These are phyloP conservation scores for Thecocarcelia acutangulata DNA, from an alignment of 2,888 invertebrate genomes.

Conservation along the genomic window DNA sequence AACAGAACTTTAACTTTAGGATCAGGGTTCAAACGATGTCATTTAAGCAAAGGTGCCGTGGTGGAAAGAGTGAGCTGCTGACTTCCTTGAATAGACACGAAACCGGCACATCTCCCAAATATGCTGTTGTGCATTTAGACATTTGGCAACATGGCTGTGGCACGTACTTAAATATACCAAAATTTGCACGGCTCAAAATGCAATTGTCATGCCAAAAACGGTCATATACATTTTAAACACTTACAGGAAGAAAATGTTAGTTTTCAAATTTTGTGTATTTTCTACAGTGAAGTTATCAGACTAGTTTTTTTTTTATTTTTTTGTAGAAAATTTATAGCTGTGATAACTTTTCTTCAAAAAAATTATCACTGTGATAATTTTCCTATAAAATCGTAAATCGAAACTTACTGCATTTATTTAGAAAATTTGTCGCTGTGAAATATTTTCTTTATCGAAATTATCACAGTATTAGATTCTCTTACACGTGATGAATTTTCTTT, in stretches of 20 bases:
- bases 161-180: slow-evolving; percentile 45
- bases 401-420: too few species aligned
- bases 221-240: background rate
- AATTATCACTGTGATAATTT: background rate
- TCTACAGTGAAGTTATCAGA: too few species aligned
- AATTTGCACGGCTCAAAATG: slow-evolving; percentile 42
- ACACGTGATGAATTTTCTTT: background rate
- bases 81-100: background rate
- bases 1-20: slow-evolving; percentile 48
- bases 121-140: slow-evolving; percentile 14
- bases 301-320: too few species aligned
- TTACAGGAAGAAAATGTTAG: too few species aligned
- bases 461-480: background rate
- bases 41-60: background rate
- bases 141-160: slow-evolving; percentile 41
- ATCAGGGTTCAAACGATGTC: slow-evolving; percentile 49
- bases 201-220: slow-evolving; percentile 33
- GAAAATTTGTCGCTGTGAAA: too few species aligned
- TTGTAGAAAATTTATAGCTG: background rate
- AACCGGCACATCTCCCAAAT: background rate
- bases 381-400: too few species aligned
- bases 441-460: background rate
- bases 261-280: too few species aligned
- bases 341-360: background rate
- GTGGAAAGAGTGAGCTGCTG: background rate